Evolutionary conservation across 2,113 vertebrate species (phyloP), one percentile per base, ranked within the genome.

Genomic region (Eulemur macaco): DNA sequence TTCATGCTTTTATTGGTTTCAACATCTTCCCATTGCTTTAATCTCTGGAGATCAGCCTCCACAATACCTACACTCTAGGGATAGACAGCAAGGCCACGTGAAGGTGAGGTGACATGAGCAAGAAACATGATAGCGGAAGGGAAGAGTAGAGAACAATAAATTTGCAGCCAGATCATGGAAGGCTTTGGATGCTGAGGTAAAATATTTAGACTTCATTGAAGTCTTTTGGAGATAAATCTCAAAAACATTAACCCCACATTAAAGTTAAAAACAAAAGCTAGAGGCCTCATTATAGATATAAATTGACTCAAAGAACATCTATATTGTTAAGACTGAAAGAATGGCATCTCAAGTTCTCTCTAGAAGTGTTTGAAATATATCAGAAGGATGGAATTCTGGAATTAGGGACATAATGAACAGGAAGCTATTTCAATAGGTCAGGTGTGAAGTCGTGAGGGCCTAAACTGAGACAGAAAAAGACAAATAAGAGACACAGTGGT

Each of bases 211-310:
- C 47, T 89, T 94, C 42, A 66, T n/a, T 90, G 83, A 93, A 81
- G 27, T 2, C 45, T 92, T 93, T 92, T 52, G 11, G 66, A 73
- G 73, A 89, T 31, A 94, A 90, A 69, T 73, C 81, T 86, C 52
- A 77, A 84, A 73, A 93, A 76, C 18, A 84, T 56, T 63, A 68
- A 82, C 9, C n/a, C 14, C 23, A 12, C 78, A 63, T 3, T 95
- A n/a, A 60, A 77, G 25, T 80, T 89, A 91, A 96, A 95, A 94
- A 66, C 31, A 93, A 84, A 97, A 93, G 47, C 50, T 60, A 88
- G 56, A 76, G 2, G 27, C 63, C 15, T 74, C 9, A 12, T 13
- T 69, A 1, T 78, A 91, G 66, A 31, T 91, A 83, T 20, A 96
- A 56, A 45, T 18, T 52, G 42, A 89, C 52, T 52, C 52, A 58